Base-by-base conservation (phyloP, 1,140 invertebrate species). In the Rhynchophorus ferrugineus region DNA sequence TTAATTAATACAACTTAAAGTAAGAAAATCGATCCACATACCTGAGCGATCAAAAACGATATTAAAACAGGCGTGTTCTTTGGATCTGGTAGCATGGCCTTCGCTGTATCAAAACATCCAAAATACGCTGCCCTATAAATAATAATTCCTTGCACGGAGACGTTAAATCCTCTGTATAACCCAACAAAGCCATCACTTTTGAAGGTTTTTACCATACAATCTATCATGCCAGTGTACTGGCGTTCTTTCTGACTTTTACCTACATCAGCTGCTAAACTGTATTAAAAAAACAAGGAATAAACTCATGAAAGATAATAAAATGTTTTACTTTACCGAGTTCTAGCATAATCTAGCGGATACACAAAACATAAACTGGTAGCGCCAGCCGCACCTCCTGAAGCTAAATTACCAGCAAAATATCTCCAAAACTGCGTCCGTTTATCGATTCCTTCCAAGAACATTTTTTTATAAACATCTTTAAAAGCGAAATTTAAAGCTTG, bases 401-500 rank as follows among this genome's bases (percentile, higher is more conserved):
- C 87, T 57, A 96, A 77, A 72, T 96, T 89, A 57, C 86, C 88
- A 45, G 81, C 67, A 69, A 93, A 92, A 65, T 89, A 91, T 59
- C 80, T 78, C 78, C 81, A 81, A 71, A 93, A 93, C 59, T 91
- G 85, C 13, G 80, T 90, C 54, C 88, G 83, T 71, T 93, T 91
- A 73, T 93, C 86, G 35, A 92, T 80, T 43, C 86, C 87, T 35
- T 80, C 82, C 58, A 91, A 73, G 73, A 92, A 92, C 37, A 91
- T 62, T 56, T 81, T 75, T 75, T 93, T 92, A 73, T 91, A 90
- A 41, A 81, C 81, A 68, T 94, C 90, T 70, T 95, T 95, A 76
- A 95, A 95, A 54, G 92, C 91, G 69, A 96, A 95, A 76, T 96
- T 96, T 44, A 97, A 76, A 35, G 93, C 93, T 68, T 97, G 92